Evolutionary conservation across 2,888 invertebrate genomes (phyloP).

Genomic region (Luffia ferchaultella): DNA sequence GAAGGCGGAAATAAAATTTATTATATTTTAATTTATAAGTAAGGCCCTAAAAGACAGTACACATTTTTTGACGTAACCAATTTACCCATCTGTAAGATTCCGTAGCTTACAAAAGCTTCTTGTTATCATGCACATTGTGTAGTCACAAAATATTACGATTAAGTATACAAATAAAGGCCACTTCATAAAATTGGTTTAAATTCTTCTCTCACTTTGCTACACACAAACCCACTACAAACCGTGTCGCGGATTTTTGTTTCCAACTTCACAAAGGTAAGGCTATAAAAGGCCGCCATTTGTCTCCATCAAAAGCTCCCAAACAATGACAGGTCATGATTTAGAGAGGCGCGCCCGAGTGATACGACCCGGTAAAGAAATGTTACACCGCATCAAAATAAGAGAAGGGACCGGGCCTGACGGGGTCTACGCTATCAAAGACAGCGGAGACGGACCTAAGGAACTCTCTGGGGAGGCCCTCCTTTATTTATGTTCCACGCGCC

Average conservation of each 20-base stretch:
- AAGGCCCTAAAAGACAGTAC: no score
- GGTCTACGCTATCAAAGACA: slow-evolving; percentile 52
- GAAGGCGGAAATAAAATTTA: no score
- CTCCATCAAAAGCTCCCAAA: slow-evolving; percentile 13
- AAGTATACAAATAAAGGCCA: no score
- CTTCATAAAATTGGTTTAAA: no score
- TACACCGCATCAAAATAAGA: slow-evolving; percentile 58
- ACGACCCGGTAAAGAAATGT: slow-evolving; percentile 36
- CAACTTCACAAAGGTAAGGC: not conserved
- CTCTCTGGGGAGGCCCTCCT: slow-evolving; percentile 38
- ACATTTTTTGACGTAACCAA: no score
- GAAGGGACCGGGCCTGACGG: slow-evolving; percentile 41
- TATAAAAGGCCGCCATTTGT: not conserved
- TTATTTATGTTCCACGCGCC: slow-evolving; percentile 52
- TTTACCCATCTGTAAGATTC: no score
- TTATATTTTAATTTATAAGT: no score
- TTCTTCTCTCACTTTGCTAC: not conserved
- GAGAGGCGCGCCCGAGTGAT: slow-evolving; percentile 38
- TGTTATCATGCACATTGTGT: no score
- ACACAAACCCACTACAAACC: not conserved
- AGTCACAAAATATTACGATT: no score
- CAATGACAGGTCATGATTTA: slow-evolving; percentile 43
- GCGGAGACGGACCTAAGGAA: slow-evolving; percentile 30
- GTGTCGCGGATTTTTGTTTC: not conserved
- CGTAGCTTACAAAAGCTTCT: no score